Base-by-base conservation (phyloP, 2,113 vertebrate species). In the Platycercus adscitus region DNA sequence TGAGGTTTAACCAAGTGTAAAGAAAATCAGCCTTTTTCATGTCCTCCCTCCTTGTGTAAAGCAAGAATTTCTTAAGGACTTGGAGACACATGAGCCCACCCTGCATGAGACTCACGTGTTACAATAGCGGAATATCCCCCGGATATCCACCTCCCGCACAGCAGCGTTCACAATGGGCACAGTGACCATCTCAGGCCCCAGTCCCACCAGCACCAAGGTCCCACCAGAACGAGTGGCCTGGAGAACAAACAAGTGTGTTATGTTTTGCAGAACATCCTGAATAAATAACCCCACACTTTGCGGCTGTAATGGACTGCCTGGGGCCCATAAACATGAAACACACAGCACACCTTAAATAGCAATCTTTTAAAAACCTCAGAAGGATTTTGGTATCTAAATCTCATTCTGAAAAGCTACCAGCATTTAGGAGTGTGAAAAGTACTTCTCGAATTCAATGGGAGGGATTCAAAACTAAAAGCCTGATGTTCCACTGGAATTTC, bases 51-150 rank as follows among this genome's bases (percentile, higher is more conserved):
- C 81, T 39, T 29, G 25, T 25, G 61, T 80, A 75, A 8, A 65
- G 10, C 53, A 66, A 41, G 24, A 52, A 52, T 47, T 86, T 31
- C 28, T 39, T 39, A 26, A 55, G 35, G 63, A 5, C 14, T 8
- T 16, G n/a, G 64, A 86, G 49, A 17, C 13, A 21, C 19, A 21
- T 2, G 17, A 64, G 16, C 7, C 53, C 35, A 17, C 6, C 5
- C 41, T 18, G 21, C 52, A 23, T 0, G 3, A 77, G 76, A 98
- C 98, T 99, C 94, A 99, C 99, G 99, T 99, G 95, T 99, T 99
- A 97, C 99, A 98, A 96, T 99, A 99, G 96, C 99, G 98, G 97
- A 99, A 99, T 76, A 99, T 98, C 2, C 99, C 99, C 47, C 98
- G 98, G 98, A 99, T 99, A 70, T 99, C 99, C 89, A 99, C 98